Base-by-base conservation (phyloP, 1,140 invertebrate species). In the Ceratina japonica region DNA sequence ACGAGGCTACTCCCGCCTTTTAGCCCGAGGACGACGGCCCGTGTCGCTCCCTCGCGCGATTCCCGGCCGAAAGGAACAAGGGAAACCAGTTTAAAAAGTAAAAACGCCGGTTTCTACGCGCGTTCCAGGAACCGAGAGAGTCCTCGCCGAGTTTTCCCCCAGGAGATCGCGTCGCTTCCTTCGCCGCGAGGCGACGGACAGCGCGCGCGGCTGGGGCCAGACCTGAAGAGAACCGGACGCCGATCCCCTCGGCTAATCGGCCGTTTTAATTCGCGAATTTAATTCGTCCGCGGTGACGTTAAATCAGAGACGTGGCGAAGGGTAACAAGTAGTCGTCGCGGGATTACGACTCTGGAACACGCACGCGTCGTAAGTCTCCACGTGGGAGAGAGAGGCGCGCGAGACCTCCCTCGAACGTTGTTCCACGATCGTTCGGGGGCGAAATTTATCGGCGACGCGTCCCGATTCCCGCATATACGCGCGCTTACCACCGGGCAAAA, bases 231-330 rank as follows among this genome's bases (percentile, higher is more conserved):
- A 58, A 64, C 44, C 49, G 58, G 58, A 58, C 20, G 75, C 7
- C 24, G 27, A 12, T 44, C 22, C 27, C 16, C 49, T 8, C 63
- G 83, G 65, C 76, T 80, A 83, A 83, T 75, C 73, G 82, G 15
- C 37, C 73, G 75, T 68, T 87, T 82, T 83, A 70, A 86, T 87
- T 79, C 80, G 81, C 76, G 80, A 86, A 84, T 84, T 90, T 89
- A 86, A 87, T 89, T 89, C 87, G 84, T 85, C 89, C 82, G 81
- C 79, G 84, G 77, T 90, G 87, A 91, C 86, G 88, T 89, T 92
- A 91, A 92, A 92, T 91, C 89, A 92, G 88, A 89, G 85, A 85
- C 73, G 87, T 90, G 86, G 88, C 87, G 89, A 90, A 89, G 87
- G 90, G 90, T 88, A 91, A 92, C 90, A 91, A 91, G 91, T 87